A percentile compares a stretch with the other conserved stretches of the same genome.
Evolutionary conservation across 2,113 vertebrate species (phyloP).

Genomic region (Columba janthina): DNA sequence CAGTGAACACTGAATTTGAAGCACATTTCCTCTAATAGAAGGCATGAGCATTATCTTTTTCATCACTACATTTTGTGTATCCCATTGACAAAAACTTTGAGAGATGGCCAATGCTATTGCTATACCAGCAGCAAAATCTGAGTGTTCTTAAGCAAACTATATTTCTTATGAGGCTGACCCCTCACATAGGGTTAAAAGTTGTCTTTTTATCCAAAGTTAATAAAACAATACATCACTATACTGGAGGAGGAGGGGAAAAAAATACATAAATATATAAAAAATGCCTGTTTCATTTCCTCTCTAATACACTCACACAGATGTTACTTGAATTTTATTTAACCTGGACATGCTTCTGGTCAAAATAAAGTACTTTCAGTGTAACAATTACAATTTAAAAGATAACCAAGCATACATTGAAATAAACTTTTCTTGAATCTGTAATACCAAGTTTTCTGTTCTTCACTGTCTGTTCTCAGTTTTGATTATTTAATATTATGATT

Average conservation of each 20-base stretch:
- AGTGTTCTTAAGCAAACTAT: neutral
- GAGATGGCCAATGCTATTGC: neutral
- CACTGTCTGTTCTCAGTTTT: neutral
- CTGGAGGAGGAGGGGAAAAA: neutral
- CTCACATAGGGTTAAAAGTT: neutral
- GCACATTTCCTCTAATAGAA: neutral
- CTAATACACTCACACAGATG: neutral
- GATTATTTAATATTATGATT: neutral
- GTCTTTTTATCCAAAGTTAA: neutral
- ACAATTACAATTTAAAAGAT: neutral
- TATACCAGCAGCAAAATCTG: neutral
- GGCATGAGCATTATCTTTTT: neutral
- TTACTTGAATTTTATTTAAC: neutral
- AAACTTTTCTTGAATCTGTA: neutral
- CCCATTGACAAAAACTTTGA: neutral
- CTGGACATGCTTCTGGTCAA: neutral
- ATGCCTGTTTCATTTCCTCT: neutral
- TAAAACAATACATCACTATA: neutral
- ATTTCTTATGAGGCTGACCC: neutral
- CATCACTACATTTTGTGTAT: neutral
- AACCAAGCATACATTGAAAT: neutral
- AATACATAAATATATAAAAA: neutral
- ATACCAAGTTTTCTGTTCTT: neutral
- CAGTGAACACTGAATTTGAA: neutral
- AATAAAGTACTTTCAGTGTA: neutral